A percentile compares a stretch with the other conserved stretches of the same genome.
Evolutionary conservation across 2,797 vertebrate species (phyloP).

Genomic region (Kryptolebias ocellatus): DNA sequence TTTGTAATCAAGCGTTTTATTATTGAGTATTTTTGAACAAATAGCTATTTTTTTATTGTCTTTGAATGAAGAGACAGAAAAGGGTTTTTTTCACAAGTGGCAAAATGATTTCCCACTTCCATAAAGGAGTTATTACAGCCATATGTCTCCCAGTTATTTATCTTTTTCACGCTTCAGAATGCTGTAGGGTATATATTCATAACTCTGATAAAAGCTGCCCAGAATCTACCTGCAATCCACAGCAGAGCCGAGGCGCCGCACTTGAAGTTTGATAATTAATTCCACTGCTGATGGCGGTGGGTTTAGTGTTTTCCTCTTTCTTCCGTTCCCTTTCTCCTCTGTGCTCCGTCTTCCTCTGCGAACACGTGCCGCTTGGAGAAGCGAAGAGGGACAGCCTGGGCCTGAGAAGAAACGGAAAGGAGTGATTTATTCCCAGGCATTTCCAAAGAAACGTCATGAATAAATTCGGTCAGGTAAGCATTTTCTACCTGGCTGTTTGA

Average conservation of each 20-base stretch:
- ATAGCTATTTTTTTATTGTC: too few species aligned
- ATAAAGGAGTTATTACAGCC: not conserved
- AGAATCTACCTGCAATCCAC: conserved; percentile 19
- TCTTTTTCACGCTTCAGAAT: not conserved
- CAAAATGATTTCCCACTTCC: not conserved
- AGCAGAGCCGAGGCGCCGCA: conserved; percentile 18
- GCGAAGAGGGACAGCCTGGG: conserved; percentile 35
- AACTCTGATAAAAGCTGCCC: conserved; percentile 8
- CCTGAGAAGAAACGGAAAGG: conserved; percentile 39
- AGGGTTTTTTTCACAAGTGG: not conserved
- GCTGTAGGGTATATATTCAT: not conserved
- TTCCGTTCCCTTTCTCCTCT: conserved; percentile 19
- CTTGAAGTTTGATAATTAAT: conserved; percentile 46
- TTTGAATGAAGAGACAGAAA: not conserved
- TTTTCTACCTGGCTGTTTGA: conserved; percentile 40
- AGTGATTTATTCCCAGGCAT: conserved; percentile 69
- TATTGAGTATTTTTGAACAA: not conserved
- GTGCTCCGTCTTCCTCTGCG: conserved; percentile 6
- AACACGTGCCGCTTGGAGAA: conserved; percentile 37
- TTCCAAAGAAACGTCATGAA: conserved; percentile 67
- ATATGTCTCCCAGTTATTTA: not conserved
- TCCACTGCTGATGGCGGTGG: conserved; percentile 37
- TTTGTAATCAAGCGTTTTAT: not conserved
- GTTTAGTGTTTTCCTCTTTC: conserved; percentile 17
- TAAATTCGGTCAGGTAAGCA: conserved; percentile 63